phyloP scores from a whole-genome alignment of 2,113 vertebrate species.

The Sphaerodactylus townsendi region DNA sequence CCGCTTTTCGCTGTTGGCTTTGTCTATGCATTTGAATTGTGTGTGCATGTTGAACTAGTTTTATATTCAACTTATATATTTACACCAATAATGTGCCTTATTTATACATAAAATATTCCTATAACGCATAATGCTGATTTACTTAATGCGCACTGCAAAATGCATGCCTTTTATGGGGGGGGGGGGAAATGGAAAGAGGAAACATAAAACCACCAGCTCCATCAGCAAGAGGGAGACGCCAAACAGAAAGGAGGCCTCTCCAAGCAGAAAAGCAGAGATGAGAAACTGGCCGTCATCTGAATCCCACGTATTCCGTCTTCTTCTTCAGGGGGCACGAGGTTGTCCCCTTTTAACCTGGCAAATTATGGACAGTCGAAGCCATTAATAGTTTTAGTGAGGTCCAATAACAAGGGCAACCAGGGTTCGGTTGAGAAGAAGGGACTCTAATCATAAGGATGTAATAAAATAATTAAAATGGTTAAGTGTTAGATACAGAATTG shows the following conservation, averaged over 20 bases:
- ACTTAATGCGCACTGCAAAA: too few species aligned
- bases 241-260: not conserved
- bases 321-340: not conserved
- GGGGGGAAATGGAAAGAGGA: too few species aligned
- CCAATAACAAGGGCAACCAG: not conserved
- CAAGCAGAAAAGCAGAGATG: not conserved
- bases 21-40: too few species aligned
- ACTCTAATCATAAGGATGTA: not conserved
- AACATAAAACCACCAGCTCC: too few species aligned
- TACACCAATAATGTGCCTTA: too few species aligned
- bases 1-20: too few species aligned
- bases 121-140: too few species aligned
- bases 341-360: not conserved
- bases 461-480: constrained; percentile 11
- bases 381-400: not conserved
- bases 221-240: too few species aligned
- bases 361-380: not conserved
- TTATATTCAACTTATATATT: too few species aligned
- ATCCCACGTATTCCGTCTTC: not conserved
- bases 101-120: too few species aligned
- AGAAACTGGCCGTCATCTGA: not conserved
- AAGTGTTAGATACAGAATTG: not conserved
- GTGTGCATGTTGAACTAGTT: too few species aligned
- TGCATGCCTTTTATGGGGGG: too few species aligned
- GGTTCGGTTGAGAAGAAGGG: not conserved